Percentiles rank a stretch among this genome's conserved stretches.
These are phyloP conservation scores for Neolamprologus cancellatus DNA, from an alignment of 2,113 vertebrate genomes.

Conservation along the genomic window DNA sequence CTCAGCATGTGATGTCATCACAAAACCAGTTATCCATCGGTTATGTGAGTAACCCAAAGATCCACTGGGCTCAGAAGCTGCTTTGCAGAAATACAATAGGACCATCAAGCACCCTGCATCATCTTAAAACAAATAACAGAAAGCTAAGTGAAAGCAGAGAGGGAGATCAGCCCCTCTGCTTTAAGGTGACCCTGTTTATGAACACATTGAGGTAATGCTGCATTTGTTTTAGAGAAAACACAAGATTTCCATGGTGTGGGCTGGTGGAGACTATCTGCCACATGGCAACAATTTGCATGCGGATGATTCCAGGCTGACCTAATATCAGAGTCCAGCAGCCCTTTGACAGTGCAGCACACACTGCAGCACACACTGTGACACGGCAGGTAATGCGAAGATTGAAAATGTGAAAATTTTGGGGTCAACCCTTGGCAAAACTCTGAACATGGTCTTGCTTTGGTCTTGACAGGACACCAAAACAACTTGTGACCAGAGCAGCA, in stretches of 20 bases:
- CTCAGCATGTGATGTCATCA: not conserved
- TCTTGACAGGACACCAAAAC: not conserved
- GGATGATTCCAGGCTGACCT: not conserved
- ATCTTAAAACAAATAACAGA: not conserved
- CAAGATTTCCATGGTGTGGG: not conserved
- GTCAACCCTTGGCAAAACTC: slow-evolving; percentile 1
- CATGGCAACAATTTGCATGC: not conserved
- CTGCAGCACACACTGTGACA: not conserved
- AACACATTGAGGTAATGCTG: not conserved
- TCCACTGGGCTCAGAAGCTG: not conserved
- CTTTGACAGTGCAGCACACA: not conserved
- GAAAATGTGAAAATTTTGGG: not conserved
- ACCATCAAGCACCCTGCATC: not conserved
- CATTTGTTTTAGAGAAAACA: not conserved
- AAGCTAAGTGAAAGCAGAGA: not conserved
- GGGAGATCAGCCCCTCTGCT: not conserved
- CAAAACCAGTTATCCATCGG: not conserved
- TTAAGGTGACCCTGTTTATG: not conserved
- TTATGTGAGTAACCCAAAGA: not conserved
- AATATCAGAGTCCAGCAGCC: not conserved
- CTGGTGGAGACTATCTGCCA: not conserved
- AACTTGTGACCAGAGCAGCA: not conserved
- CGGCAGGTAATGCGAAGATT: slow-evolving; percentile 3
- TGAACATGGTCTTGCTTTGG: not conserved
- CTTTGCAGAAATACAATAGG: not conserved